Percentiles rank a stretch among this genome's conserved stretches.
These are phyloP conservation scores for Enteromius viviparus DNA, from an alignment of 2,797 vertebrate genomes.

Conservation along the genomic window DNA sequence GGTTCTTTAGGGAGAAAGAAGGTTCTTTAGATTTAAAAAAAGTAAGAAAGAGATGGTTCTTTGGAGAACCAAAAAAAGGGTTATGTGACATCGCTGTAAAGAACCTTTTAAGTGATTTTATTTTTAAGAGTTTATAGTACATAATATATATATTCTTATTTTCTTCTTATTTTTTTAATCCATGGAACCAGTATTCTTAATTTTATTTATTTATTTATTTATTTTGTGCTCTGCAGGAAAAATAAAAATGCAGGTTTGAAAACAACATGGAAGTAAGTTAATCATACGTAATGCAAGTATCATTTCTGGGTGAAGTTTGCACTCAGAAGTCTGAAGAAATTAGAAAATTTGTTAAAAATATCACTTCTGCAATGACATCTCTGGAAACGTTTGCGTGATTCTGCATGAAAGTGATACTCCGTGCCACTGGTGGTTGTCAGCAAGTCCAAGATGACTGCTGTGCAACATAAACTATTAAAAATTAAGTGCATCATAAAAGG, in stretches of 20 bases:
- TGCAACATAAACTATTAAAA: not conserved
- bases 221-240: not conserved
- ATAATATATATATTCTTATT: not conserved
- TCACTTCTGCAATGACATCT: not conserved
- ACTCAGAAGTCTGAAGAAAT: not conserved
- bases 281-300: not conserved
- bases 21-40: too few species aligned
- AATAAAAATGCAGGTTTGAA: not conserved
- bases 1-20: too few species aligned
- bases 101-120: too few species aligned
- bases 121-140: too few species aligned
- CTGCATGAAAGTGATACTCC: not conserved
- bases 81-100: too few species aligned
- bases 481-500: not conserved
- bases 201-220: not conserved
- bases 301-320: not conserved
- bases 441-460: not conserved
- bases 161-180: not conserved
- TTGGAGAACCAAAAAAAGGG: too few species aligned
- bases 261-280: not conserved
- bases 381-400: not conserved
- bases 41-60: too few species aligned
- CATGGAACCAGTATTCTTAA: not conserved
- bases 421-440: slow-evolving; percentile 6
- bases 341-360: not conserved